These are phyloP conservation scores for Sitophilus oryzae DNA, from an alignment of 1,140 invertebrate genomes.

Conservation along the genomic window DNA sequence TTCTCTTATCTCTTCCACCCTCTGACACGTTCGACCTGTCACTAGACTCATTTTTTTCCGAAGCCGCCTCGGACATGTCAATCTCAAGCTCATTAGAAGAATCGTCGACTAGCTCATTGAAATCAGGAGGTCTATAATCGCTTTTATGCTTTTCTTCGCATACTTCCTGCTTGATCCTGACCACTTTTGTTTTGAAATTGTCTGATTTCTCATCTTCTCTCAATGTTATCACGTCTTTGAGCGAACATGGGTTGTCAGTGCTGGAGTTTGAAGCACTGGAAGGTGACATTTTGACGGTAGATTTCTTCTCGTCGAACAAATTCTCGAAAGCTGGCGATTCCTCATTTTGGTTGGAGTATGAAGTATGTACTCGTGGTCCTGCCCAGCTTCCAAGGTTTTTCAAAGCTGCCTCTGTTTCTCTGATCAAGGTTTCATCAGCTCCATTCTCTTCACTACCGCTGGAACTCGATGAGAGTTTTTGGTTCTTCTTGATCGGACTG, in stretches of 20 bases:
- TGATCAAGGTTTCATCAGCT: constrained; percentile 73
- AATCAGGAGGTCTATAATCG: constrained; percentile 65
- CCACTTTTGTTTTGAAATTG: constrained; percentile 33
- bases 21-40: constrained; percentile 37
- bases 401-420: constrained; percentile 78
- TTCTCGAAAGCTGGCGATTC: constrained; percentile 77
- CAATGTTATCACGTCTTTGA: constrained; percentile 62
- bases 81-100: constrained; percentile 74
- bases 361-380: constrained; percentile 56
- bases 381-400: constrained; percentile 77
- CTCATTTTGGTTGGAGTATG: constrained; percentile 62
- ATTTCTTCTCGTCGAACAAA: constrained; percentile 75
- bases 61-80: constrained; percentile 62
- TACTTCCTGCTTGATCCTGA: constrained; percentile 35
- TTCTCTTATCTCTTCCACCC: constrained; percentile 40
- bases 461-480: constrained; percentile 38
- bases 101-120: constrained; percentile 72
- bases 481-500: constrained; percentile 50
- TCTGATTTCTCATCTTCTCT: constrained; percentile 46
- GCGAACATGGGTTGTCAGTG: constrained; percentile 52
- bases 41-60: constrained; percentile 40
- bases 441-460: constrained; percentile 47
- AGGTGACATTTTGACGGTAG: constrained; percentile 56
- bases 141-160: constrained; percentile 38
- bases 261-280: constrained; percentile 57